Conservation (phyloP, 2,113 vertebrate species). For the Protomyctophum bolini region DNA sequence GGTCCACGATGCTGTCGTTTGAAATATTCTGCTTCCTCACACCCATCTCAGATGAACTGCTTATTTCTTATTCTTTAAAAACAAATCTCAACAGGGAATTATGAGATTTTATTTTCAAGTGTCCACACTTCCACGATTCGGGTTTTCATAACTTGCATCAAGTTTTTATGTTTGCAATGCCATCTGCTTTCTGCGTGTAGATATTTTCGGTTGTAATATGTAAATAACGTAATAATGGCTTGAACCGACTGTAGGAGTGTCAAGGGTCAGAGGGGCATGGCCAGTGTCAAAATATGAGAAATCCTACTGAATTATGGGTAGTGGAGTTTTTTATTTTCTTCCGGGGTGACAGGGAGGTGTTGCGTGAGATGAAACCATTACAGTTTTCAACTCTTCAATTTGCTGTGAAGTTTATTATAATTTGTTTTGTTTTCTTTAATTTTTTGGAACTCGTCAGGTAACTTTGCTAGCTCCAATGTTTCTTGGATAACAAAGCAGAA, state of each 20-base stretch:
- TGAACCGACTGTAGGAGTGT: slow-evolving; percentile 75
- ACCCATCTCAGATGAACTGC: background rate
- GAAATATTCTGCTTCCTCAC: slow-evolving; percentile 20
- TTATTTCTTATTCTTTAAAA: slow-evolving; percentile 4
- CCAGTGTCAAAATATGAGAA: slow-evolving; percentile 16
- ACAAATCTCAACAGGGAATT: slow-evolving; percentile 7
- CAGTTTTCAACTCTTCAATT: slow-evolving; percentile 76
- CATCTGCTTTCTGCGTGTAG: slow-evolving; percentile 87
- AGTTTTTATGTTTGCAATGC: slow-evolving; percentile 90
- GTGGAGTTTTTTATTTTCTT: slow-evolving; percentile 1
- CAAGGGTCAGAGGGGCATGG: slow-evolving; percentile 46
- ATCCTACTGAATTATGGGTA: slow-evolving; percentile 37
- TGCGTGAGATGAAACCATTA: slow-evolving; percentile 79
- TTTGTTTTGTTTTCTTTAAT: slow-evolving; percentile 10
- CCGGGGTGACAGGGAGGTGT: background rate
- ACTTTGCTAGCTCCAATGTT: slow-evolving; percentile 58
- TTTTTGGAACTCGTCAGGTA: slow-evolving; percentile 53
- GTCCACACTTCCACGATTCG: slow-evolving; percentile 86
- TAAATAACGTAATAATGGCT: slow-evolving; percentile 83
- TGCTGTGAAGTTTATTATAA: slow-evolving; percentile 75
- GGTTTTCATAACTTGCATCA: slow-evolving; percentile 99
- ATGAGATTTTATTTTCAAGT: slow-evolving; percentile 71
- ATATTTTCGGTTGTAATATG: slow-evolving; percentile 91
- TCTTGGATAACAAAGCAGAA: slow-evolving; percentile 54
- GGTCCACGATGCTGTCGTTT: slow-evolving; percentile 27